Base-by-base conservation (phyloP, 2,888 invertebrate species). In the Zaprionus obscuricornis region DNA sequence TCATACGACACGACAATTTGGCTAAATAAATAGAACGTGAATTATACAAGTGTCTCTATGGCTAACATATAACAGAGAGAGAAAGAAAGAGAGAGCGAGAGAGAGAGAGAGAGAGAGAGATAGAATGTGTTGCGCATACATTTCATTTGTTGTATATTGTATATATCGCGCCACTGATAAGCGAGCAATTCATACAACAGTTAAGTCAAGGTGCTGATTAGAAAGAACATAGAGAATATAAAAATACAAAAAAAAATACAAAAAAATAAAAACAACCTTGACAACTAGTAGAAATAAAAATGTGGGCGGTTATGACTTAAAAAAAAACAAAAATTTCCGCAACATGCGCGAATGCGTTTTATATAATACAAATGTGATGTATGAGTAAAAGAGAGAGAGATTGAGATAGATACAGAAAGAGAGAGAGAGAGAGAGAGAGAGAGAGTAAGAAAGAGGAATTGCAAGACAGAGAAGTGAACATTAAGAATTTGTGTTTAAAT, bases 131-230 rank as follows among this genome's bases (percentile, higher is more conserved):
- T n/a, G n/a, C n/a, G n/a, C n/a, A n/a, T 22, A 7, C 22, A 22
- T 7, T 5, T 22, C 22, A 22, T 22, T 5, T 22, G 22, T n/a
- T 37, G n/a, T n/a, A n/a, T n/a, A n/a, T 54, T 50, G 52, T 49
- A 49, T 69, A 57, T 63, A 73, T 70, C 73, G 14, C 51, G 10
- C 42, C 26, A 50, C 59, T 78, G 77, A 78, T 78, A 78, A 78
- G 63, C 78, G 27, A 16, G 14, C 29, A 54, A 55, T 56, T 65
- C 45, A 71, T 59, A 65, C 51, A 54, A n/a, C n/a, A n/a, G n/a
- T n/a, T n/a, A n/a, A n/a, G 54, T 49, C 77, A 65, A 63, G 74
- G 73, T 72, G 84, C 73, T 83, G 76, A 77, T 77, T 75, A 72
- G 66, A 55, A n/a, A 55, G 47, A 57, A 46, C 60, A 52, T 59